A percentile compares a stretch with the other conserved stretches of the same genome.
phyloP scores from a whole-genome alignment of 2,113 vertebrate species.

The Elgaria multicarinata region DNA sequence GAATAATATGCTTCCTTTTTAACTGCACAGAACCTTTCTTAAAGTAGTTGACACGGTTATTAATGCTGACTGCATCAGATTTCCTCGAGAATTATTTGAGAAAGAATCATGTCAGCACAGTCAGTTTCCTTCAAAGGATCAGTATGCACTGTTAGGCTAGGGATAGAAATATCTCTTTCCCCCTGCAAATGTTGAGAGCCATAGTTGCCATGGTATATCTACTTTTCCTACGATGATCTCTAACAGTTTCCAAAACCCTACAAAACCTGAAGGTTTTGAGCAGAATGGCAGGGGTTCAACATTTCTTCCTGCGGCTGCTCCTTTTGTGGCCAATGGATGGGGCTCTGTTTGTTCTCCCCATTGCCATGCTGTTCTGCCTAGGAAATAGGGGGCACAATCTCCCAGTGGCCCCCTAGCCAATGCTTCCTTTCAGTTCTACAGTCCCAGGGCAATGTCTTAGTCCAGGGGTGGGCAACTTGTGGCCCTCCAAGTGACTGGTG shows the following conservation, averaged over 20 bases:
- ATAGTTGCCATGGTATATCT: neutral
- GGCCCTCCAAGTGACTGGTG: no score
- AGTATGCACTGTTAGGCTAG: neutral
- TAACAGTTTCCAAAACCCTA: neutral
- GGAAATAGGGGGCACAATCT: neutral
- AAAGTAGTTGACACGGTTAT: neutral
- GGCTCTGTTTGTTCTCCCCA: neutral
- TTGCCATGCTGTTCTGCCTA: neutral
- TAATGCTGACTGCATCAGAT: neutral
- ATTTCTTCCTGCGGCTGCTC: no score
- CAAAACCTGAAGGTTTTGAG: neutral
- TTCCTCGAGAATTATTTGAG: neutral
- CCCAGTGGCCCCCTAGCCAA: neutral
- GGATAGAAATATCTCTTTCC: neutral
- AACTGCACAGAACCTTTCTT: neutral
- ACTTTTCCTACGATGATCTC: neutral
- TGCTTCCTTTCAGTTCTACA: neutral
- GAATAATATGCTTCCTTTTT: constrained; percentile 3
- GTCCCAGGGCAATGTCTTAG: no score
- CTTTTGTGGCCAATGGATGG: no score
- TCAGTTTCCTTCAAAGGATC: neutral
- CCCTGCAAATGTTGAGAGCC: neutral
- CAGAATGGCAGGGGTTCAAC: neutral
- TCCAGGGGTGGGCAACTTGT: no score
- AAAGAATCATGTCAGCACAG: neutral